Percentiles rank a stretch among this genome's conserved stretches.
Conservation (phyloP, 2,113 vertebrate genomes). For the Taurulus bubalis region DNA sequence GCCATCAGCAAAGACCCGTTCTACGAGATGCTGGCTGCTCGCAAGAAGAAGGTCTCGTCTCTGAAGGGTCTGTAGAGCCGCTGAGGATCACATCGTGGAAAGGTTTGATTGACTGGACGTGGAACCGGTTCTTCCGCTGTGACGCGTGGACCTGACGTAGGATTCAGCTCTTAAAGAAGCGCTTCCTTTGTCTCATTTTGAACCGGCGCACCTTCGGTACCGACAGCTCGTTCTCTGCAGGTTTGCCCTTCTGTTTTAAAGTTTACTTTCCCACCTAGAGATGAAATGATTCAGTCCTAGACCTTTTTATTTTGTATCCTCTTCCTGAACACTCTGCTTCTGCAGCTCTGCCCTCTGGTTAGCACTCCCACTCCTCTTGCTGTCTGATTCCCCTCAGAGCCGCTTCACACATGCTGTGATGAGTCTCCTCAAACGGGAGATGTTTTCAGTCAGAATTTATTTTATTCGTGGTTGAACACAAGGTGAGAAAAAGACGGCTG, state of each 20-base stretch:
- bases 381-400: conserved; percentile 20
- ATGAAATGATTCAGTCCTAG: neutral
- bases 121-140: conserved; percentile 26
- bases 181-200: conserved; percentile 8
- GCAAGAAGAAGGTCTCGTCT: conserved; percentile 98
- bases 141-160: conserved; percentile 33
- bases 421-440: neutral
- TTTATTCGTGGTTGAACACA: neutral
- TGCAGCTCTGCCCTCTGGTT: neutral
- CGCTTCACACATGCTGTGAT: conserved; percentile 11
- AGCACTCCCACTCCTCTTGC: conserved; percentile 3
- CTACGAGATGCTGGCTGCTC: conserved; percentile 96
- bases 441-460: neutral
- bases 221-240: neutral
- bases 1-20: conserved; percentile 98
- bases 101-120: conserved; percentile 16
- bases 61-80: conserved; percentile 88
- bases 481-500: neutral
- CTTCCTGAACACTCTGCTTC: conserved; percentile 2
- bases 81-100: neutral
- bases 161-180: conserved; percentile 2
- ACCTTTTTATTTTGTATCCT: conserved; percentile 1
- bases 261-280: neutral
- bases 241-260: conserved; percentile 1
- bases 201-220: neutral